phyloP scores from a whole-genome alignment of 2,113 vertebrate species.

The Asarcornis scutulata region DNA sequence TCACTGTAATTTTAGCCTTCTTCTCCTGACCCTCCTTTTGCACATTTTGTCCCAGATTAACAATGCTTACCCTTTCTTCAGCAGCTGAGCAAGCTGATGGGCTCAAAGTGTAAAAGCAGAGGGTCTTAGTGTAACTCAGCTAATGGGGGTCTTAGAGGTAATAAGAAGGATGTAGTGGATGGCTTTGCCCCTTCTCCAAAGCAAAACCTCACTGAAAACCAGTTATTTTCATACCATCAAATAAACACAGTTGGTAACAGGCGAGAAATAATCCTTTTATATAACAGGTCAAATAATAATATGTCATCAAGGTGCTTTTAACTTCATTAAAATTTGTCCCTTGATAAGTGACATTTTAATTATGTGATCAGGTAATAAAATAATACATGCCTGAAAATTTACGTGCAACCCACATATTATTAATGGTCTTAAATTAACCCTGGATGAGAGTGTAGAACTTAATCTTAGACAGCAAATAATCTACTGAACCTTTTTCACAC shows the following conservation, averaged over 20 bases:
- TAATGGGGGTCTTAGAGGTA: not conserved
- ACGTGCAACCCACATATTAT: slow-evolving; percentile 2
- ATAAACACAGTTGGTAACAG: slow-evolving; percentile 21
- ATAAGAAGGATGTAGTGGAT: not conserved
- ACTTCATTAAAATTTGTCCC: slow-evolving; percentile 63
- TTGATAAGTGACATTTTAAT: slow-evolving; percentile 70
- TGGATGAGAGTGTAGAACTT: slow-evolving; percentile 4
- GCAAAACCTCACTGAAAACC: slow-evolving; percentile 31
- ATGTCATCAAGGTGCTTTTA: slow-evolving; percentile 51
- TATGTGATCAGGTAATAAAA: slow-evolving; percentile 60
- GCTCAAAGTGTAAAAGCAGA: not conserved
- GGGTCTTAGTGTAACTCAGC: not conserved
- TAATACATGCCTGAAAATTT: slow-evolving; percentile 61
- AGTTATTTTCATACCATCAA: slow-evolving; percentile 26
- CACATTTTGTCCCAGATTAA: not conserved
- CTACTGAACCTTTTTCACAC: slow-evolving; percentile 15
- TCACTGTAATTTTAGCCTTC: not conserved
- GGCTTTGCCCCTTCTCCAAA: not conserved
- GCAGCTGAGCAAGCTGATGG: not conserved
- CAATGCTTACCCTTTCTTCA: slow-evolving; percentile 1
- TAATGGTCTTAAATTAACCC: slow-evolving; percentile 48
- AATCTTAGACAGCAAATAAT: slow-evolving; percentile 20
- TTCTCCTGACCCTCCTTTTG: not conserved
- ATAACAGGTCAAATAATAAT: slow-evolving; percentile 49
- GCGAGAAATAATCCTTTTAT: slow-evolving; percentile 55